Conservation (phyloP, 2,888 invertebrate species). For the Amphiduros pacificus region DNA sequence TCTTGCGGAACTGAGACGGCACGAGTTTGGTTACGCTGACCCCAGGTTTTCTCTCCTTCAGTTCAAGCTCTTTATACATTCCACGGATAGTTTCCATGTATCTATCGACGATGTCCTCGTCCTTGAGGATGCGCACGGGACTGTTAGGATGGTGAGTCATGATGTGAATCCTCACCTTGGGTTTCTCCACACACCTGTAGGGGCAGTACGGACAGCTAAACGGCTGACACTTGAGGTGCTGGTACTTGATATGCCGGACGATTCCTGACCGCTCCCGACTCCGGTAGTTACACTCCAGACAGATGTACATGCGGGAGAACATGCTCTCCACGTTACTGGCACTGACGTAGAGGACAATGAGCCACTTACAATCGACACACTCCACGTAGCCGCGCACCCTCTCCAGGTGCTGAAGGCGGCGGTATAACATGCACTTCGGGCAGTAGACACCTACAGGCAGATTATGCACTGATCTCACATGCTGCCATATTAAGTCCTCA, state of each 20-base stretch:
- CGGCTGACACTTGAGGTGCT: not conserved
- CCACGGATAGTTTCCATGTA: not conserved
- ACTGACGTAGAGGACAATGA: not conserved
- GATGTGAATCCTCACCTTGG: not conserved
- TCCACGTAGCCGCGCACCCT: not conserved
- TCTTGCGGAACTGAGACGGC: no score
- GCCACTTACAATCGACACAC: not conserved
- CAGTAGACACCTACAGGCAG: not conserved
- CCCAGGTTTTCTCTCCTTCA: no score
- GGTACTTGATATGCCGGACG: not conserved
- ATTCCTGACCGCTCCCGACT: not conserved
- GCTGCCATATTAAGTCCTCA: not conserved
- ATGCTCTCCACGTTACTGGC: not conserved
- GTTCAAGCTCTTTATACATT: not conserved
- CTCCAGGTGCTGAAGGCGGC: not conserved
- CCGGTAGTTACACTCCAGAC: not conserved
- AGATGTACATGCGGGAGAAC: not conserved
- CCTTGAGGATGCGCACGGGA: not conserved
- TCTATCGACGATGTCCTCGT: not conserved
- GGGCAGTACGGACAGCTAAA: not conserved
- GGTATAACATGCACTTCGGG: not conserved
- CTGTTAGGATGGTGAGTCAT: not conserved
- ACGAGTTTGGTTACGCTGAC: no score
- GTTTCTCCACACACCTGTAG: not conserved
- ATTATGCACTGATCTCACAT: not conserved